Evolutionary conservation across 2,888 invertebrate genomes (phyloP), one percentile per base, ranked within the genome.

Genomic region (Oligia strigilis): DNA sequence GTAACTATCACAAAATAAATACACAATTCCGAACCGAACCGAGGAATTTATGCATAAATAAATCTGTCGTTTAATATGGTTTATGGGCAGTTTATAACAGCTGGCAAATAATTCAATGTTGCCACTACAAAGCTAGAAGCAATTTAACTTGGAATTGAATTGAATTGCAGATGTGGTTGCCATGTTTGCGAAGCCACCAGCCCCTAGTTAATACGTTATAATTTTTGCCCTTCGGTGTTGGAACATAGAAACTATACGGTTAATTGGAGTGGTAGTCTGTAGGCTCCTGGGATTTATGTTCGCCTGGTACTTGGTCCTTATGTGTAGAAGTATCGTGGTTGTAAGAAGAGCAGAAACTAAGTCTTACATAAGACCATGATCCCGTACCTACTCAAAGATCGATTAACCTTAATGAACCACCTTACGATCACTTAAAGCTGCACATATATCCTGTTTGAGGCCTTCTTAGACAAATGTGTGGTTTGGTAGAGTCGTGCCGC

Each of bases 21-120:
- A 87, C 80, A 65, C 81, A 83, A 84, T 82, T 83, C 82, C 64
- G 69, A 85, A 76, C 77, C 83, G 76, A 87, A 88, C 78, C 84
- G 81, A 77, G 76, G 81, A 87, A 90, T 93, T 93, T 93, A 93
- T 92, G 89, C 88, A 91, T 91, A 91, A 92, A 94, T 94, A 94
- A 94, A 94, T 93, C 93, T 92, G 91, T 89, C 92, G 87, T 89
- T 90, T 92, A 91, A 90, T 92, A 91, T 93, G 91, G 93, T 94
- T 94, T 94, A 94, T 93, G 93, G 93, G 91, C 92, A 93, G 92
- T 94, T 94, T 91, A 92, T 92, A 92, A 90, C 95, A 95, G 93
- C 93, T 92, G 94, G 93, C 93, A 92, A 92, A 93, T 94, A 94
- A 93, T 92, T 93, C 92, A 93, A 92, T 92, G 92, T 91, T 90